phyloP scores from a whole-genome alignment of 2,113 vertebrate species.

The Prunella fulvescens region DNA sequence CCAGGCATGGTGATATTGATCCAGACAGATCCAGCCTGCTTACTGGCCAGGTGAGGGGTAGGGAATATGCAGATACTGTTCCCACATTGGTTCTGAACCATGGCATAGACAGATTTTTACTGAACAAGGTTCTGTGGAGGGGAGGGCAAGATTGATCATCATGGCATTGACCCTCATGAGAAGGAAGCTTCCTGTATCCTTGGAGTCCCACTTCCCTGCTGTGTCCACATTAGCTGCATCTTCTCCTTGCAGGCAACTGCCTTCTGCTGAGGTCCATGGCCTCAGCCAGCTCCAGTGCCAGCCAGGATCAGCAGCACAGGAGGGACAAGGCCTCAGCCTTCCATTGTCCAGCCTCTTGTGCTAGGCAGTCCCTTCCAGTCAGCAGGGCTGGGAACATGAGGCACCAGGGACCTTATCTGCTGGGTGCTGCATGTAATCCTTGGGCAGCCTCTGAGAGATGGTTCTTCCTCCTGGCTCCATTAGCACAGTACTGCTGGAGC shows the following conservation, averaged over 20 bases:
- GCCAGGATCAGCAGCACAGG: background rate
- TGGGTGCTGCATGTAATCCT: background rate
- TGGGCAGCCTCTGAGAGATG: background rate
- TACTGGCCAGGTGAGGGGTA: rapidly evolving
- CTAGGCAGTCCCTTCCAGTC: background rate
- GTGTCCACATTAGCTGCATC: background rate
- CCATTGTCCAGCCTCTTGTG: background rate
- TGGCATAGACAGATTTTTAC: background rate
- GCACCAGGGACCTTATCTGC: background rate
- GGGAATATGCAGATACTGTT: background rate
- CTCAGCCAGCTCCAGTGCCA: background rate
- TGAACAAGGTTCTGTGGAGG: background rate
- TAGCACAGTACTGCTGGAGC: background rate
- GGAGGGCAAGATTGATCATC: background rate
- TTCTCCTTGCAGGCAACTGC: background rate
- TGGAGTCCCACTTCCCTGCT: background rate
- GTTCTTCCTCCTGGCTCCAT: background rate
- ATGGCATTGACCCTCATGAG: background rate
- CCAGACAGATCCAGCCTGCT: background rate
- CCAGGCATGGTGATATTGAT: rapidly evolving
- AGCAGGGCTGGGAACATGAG: background rate
- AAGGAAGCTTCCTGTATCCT: background rate
- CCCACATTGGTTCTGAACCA: background rate
- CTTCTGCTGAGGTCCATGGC: background rate
- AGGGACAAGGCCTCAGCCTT: background rate